Conservation (phyloP, 2,888 invertebrate genomes). For the Rhyacophila evoluta region DNA sequence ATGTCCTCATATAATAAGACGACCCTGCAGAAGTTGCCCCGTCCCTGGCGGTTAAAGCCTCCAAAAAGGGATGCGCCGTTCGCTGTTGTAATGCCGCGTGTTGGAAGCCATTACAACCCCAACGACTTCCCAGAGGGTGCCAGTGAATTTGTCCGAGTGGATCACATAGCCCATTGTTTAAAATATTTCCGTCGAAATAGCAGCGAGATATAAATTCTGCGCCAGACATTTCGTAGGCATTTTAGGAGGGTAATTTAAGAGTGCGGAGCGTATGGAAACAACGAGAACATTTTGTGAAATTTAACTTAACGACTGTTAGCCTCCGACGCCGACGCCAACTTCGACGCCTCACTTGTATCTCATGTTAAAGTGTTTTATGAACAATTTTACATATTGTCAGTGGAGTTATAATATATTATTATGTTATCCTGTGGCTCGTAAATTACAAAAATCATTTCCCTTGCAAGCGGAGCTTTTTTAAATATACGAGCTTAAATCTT, state of each 20-base stretch:
- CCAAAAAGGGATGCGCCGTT: slow-evolving; percentile 32
- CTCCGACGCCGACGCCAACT: too few species aligned
- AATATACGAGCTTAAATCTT: too few species aligned
- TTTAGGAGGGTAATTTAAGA: slow-evolving; percentile 24
- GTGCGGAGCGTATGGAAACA: slow-evolving; percentile 7
- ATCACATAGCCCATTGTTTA: slow-evolving; percentile 37
- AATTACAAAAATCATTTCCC: background rate
- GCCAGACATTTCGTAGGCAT: slow-evolving; percentile 21
- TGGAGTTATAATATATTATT: background rate
- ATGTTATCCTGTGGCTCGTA: background rate
- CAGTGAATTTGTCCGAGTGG: slow-evolving; percentile 41
- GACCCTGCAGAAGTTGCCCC: background rate
- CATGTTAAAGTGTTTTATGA: background rate
- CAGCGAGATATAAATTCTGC: slow-evolving; percentile 11
- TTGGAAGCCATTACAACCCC: slow-evolving; percentile 45
- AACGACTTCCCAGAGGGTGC: slow-evolving; percentile 39
- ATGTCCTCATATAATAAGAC: background rate
- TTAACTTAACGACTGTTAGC: slow-evolving; percentile 13
- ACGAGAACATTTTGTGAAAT: background rate
- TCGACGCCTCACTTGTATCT: background rate
- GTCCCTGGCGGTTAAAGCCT: slow-evolving; percentile 26
- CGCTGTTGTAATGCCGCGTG: slow-evolving; percentile 41
- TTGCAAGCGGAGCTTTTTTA: too few species aligned
- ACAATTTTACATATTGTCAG: slow-evolving; percentile 19
- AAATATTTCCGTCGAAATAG: slow-evolving; percentile 29